A percentile compares a stretch with the other conserved stretches of the same genome.
These are phyloP conservation scores for Helicoverpa assulta DNA, from an alignment of 2,888 invertebrate genomes.

Conservation along the genomic window DNA sequence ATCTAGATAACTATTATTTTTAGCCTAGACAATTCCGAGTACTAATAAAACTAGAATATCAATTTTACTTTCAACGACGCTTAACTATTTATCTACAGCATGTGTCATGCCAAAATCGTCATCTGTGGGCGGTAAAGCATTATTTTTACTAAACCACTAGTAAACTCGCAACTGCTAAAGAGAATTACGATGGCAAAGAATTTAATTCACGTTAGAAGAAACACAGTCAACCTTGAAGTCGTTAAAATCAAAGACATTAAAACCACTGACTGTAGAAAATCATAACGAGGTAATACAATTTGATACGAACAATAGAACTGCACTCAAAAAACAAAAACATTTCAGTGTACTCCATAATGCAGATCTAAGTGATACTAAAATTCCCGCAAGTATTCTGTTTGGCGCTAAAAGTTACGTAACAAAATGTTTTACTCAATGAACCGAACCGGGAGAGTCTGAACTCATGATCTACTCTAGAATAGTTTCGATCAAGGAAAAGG, in stretches of 20 bases:
- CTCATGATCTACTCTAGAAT: constrained; percentile 75
- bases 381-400: background rate
- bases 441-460: constrained; percentile 66
- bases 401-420: constrained; percentile 61
- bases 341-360: background rate
- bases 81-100: constrained; percentile 10
- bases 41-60: constrained; percentile 7
- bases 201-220: background rate
- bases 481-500: constrained; percentile 57
- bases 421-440: constrained; percentile 70
- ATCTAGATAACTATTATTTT: constrained; percentile 17
- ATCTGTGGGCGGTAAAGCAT: constrained; percentile 10
- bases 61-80: constrained; percentile 8
- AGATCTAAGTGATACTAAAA: constrained; percentile 6
- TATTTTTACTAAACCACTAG: constrained; percentile 20
- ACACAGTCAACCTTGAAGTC: constrained; percentile 3
- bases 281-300: background rate
- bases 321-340: constrained; percentile 5
- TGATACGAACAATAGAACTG: background rate
- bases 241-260: constrained; percentile 1
- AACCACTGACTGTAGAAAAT: constrained; percentile 7
- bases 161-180: background rate
- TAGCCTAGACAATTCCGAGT: constrained; percentile 14
- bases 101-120: constrained; percentile 14
- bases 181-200: constrained; percentile 13